Conservation (phyloP, 2,888 invertebrate genomes). For the Stenurella melanura region DNA sequence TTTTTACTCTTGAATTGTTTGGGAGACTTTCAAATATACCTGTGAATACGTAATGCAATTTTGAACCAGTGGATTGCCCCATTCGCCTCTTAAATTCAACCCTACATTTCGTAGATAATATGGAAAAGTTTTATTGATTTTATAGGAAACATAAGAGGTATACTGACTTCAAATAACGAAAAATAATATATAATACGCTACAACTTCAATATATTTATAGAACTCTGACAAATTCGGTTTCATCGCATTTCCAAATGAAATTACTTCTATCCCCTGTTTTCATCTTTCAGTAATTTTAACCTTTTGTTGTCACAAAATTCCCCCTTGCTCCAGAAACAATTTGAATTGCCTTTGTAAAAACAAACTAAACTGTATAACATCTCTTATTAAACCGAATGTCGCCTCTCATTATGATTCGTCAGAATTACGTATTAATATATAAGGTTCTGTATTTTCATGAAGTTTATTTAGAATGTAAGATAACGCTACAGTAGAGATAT, state of each 20-base stretch:
- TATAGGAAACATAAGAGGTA: too few relatives aligned
- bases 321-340: not conserved
- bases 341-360: slow-evolving; percentile 7
- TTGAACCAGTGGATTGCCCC: too few relatives aligned
- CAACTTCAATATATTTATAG: not conserved
- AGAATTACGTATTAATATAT: not conserved
- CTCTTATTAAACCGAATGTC: not conserved
- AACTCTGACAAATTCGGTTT: slow-evolving; percentile 7
- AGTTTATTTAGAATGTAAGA: not conserved
- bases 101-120: too few relatives aligned
- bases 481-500: not conserved
- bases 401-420: slow-evolving; percentile 3
- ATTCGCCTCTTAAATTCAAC: too few relatives aligned
- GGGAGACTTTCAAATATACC: too few relatives aligned
- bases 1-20: too few relatives aligned
- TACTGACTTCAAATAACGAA: too few relatives aligned
- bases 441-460: not conserved
- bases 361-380: slow-evolving; percentile 7
- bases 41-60: too few relatives aligned
- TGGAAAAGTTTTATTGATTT: too few relatives aligned
- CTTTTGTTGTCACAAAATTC: slow-evolving; percentile 4
- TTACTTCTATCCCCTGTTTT: not conserved
- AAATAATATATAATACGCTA: too few relatives aligned
- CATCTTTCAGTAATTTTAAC: slow-evolving; percentile 7
- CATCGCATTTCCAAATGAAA: slow-evolving; percentile 7